These are phyloP conservation scores for Watsonalla cultraria DNA, from an alignment of 2,888 invertebrate genomes.

Conservation along the genomic window DNA sequence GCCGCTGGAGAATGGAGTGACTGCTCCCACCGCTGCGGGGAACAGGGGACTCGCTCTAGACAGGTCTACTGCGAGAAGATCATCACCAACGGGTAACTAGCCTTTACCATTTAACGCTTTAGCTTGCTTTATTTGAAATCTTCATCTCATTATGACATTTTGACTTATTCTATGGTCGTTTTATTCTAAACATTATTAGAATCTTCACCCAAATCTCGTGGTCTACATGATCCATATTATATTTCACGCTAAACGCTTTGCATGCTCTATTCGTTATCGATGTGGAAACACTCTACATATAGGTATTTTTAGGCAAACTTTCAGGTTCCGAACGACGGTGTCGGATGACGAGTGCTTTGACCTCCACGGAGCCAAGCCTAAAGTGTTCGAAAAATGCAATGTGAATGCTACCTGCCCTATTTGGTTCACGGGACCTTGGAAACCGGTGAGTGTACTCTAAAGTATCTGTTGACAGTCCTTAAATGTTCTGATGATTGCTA, in stretches of 20 bases:
- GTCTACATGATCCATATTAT: background rate
- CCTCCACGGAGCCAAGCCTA: constrained; percentile 83
- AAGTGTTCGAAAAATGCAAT: constrained; percentile 85
- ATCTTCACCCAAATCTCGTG: too few species aligned
- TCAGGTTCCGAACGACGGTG: constrained; percentile 81
- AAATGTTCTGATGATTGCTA: too few species aligned
- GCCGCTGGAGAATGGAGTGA: constrained; percentile 86
- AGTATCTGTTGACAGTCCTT: too few species aligned
- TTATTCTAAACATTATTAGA: too few species aligned
- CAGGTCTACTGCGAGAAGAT: constrained; percentile 89
- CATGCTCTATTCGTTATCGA: background rate
- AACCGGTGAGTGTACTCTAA: constrained; percentile 84
- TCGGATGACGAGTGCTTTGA: constrained; percentile 86
- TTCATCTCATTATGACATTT: too few species aligned
- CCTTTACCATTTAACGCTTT: background rate
- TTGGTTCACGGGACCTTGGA: constrained; percentile 95
- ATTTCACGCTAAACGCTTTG: background rate
- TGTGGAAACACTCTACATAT: constrained; percentile 2
- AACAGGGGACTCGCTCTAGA: constrained; percentile 62
- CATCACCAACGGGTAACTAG: constrained; percentile 81
- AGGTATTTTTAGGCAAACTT: constrained; percentile 13
- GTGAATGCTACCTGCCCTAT: constrained; percentile 87
- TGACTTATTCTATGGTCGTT: too few species aligned
- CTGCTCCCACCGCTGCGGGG: constrained; percentile 90
- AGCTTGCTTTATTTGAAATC: background rate